A percentile compares a stretch with the other conserved stretches of the same genome.
Evolutionary conservation across 2,888 invertebrate species (phyloP).

Genomic region (Mythimna impura): DNA sequence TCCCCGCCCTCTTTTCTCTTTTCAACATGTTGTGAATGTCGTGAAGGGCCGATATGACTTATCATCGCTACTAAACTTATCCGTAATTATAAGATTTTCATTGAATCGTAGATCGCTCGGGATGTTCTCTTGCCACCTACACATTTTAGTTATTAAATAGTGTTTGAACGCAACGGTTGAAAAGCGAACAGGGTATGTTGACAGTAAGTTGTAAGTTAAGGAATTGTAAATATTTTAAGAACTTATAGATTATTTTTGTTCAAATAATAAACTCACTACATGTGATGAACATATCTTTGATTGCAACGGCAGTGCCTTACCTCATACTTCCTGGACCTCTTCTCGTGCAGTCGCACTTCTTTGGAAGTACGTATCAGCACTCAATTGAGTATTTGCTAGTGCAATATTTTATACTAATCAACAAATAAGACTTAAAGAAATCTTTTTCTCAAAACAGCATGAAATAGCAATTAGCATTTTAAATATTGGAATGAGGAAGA

Average conservation of each 20-base stretch:
- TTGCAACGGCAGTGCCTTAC: conserved; percentile 42
- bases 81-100: conserved; percentile 55
- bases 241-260: conserved; percentile 89
- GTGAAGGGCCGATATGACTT: conserved; percentile 53
- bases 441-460: no score
- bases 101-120: conserved; percentile 56
- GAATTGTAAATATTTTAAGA: conserved; percentile 89
- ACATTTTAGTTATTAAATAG: conserved; percentile 69
- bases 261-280: conserved; percentile 88
- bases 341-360: background rate
- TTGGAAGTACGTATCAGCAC: background rate
- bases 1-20: conserved; percentile 85
- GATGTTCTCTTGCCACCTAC: conserved; percentile 78
- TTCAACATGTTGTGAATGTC: conserved; percentile 87
- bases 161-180: conserved; percentile 86
- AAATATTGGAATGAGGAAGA: no score
- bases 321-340: background rate
- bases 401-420: no score
- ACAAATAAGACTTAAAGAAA: no score
- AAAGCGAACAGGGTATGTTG: conserved; percentile 90
- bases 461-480: no score
- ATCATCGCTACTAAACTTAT: conserved; percentile 55
- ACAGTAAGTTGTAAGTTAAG: conserved; percentile 86
- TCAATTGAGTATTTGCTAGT: no score
- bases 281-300: conserved; percentile 80